Evolutionary conservation across 2,113 vertebrate species (phyloP), one percentile per base, ranked within the genome.

Genomic region (Microcebus jonahi): DNA sequence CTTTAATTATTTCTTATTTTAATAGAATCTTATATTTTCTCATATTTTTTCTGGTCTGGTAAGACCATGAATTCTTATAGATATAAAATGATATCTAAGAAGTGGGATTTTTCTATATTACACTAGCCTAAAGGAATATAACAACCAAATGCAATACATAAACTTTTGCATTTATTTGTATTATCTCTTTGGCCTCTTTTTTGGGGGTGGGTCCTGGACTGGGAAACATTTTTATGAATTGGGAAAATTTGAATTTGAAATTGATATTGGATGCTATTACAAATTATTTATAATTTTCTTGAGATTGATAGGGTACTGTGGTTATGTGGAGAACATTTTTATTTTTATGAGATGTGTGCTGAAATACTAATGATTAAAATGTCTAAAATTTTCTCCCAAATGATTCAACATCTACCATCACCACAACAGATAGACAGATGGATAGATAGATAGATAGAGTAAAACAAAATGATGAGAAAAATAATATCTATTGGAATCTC

Each of bases 1-100:
- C 4, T 82, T 93, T 90, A 84, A 77, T 27, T 68, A 34, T 90
- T 90, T 95, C 34, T 76, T 18, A 87, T 53, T 94, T 87, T 80
- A 63, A 71, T 1, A 42, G 3, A 50, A 79, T 84, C 31, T 83
- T 88, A 10, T 20, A 90, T 68, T 90, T 96, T 65, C 20, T 87
- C 10, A 8, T 21, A 79, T 88, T 42, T 2, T 2, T 48, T 95
- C 50, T 88, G 18, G 20, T 39, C 42, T 77, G 34, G 11, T 20
- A 82, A 31, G 67, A 86, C 36, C 12, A 61, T 17, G 53, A 59
- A 53, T 90, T 92, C 36, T 85, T 90, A 75, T 2, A 4, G 57
- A 29, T 25, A 4, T 36, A 81, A 92, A 83, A 63, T 88, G 36
- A 10, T 59, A 68, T 77, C 8, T 90, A 10, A 90, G 8, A 34